Base-by-base conservation (phyloP, 2,888 invertebrate species). In the Junonia oenone region DNA sequence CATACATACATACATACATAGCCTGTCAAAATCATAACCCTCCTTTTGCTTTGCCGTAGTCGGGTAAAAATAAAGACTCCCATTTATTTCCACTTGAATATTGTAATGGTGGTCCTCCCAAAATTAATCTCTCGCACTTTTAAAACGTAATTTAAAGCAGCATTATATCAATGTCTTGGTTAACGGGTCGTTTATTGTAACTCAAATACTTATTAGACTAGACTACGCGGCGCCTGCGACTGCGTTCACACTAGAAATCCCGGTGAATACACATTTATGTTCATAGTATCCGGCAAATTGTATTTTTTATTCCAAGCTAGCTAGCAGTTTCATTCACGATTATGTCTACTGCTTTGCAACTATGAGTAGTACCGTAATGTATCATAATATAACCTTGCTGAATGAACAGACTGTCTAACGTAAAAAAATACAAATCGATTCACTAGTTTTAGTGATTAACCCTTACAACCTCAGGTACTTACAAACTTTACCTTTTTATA, bases 141-240 rank as follows among this genome's bases (percentile, higher is more conserved):
- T 43, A 45, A 48, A 55, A 33, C 19, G 47, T 48, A 58, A 55
- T 58, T 48, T 51, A 51, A 51, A 55, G 29, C 31, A 45, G 49
- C 40, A 46, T 49, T 50, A 27, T 55, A 53, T 50, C 49, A 46
- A 52, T 49, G 52, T 40, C 45, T 43, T 19, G 14, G 45, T 53
- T 50, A 47, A 40, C 26, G 35, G 52, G 45, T 56, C 51, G 29
- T 58, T 59, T 59, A 54, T 53, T 56, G 49, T 45, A 50, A 11
- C 31, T 38, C 40, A 37, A 37, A 37, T 15, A 46, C 53, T 29
- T 53, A 40, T 29, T 29, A 6, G 38, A 37, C 53, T 38, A 53
- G 53, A 53, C 52, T 46, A 38, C 17, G 22, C 9, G 53, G 46
- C 53, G 47, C 13, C 53, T 29, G 14, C 15, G 46, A 26, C 5